Percentiles rank a stretch among this genome's conserved stretches.
phyloP scores from a whole-genome alignment of 1,140 invertebrate species.

The Rhizoglyphus robini region DNA sequence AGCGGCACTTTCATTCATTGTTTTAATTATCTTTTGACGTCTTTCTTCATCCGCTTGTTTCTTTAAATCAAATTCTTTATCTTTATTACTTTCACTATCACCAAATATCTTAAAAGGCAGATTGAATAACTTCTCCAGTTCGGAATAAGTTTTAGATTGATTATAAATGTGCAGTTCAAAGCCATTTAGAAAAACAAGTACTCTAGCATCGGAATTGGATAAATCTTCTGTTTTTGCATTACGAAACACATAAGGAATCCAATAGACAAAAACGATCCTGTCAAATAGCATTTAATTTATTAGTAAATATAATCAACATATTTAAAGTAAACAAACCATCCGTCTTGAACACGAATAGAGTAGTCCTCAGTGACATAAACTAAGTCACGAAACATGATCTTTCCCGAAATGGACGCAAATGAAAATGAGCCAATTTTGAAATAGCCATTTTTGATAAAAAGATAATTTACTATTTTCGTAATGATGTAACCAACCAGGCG shows the following conservation, averaged over 20 bases:
- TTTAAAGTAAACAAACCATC: constrained; percentile 43
- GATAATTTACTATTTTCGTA: constrained; percentile 72
- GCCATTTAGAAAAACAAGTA: constrained; percentile 86
- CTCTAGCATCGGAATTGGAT: constrained; percentile 81
- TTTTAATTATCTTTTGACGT: neutral
- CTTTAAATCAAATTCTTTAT: neutral
- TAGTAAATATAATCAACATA: neutral
- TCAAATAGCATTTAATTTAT: neutral
- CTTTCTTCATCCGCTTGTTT: neutral
- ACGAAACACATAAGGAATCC: constrained; percentile 81
- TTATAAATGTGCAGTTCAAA: constrained; percentile 95
- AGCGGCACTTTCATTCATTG: constrained; percentile 2
- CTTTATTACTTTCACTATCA: neutral
- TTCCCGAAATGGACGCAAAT: constrained; percentile 82
- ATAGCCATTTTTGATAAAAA: constrained; percentile 40
- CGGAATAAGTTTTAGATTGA: constrained; percentile 69
- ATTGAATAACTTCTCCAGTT: constrained; percentile 72
- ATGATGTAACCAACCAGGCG: constrained; percentile 74
- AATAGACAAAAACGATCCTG: constrained; percentile 81
- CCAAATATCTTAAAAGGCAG: constrained; percentile 2
- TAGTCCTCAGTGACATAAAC: constrained; percentile 89
- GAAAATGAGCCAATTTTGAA: constrained; percentile 61
- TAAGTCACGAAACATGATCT: constrained; percentile 96
- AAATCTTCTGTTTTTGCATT: constrained; percentile 64
- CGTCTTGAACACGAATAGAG: constrained; percentile 82